Base-by-base conservation (phyloP, 2,888 invertebrate species). In the Trisateles emortualis region DNA sequence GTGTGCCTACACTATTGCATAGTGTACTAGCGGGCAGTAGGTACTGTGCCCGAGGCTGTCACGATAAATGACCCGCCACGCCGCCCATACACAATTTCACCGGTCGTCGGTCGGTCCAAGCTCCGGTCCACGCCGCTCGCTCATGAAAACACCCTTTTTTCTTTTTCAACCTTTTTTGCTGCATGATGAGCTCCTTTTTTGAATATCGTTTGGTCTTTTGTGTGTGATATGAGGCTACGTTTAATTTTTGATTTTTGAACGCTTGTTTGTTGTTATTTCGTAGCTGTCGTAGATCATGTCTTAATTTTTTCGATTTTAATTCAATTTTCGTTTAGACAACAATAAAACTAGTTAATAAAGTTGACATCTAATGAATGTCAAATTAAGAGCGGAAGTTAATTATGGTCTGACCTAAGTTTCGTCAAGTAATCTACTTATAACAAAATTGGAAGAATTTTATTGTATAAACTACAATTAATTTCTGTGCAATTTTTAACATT, bases 71-170 rank as follows among this genome's bases (percentile, higher is more conserved):
- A 84, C 80, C 86, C 69, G 81, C 74, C 73, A 72, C 69, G 74
- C 83, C 83, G 86, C 84, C 87, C 87, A 85, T 87, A 84, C 82
- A 88, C 89, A 84, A 87, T 87, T 85, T 84, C 85, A 86, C 86
- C 70, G 83, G 81, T 76, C 81, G 26, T 32, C 30, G 22, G 22
- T 29, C 48, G 56, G 74, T 77, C n/a, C n/a, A n/a, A n/a, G n/a
- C n/a, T n/a, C n/a, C 72, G 73, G 79, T 83, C 81, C 9, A 8
- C 32, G 19, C 4, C n/a, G 30, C 33, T 6, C 13, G 73, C 80
- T 82, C 81, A 84, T 85, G 83, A 86, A 86, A 84, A 81, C 76
- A 76, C 74, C 69, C 74, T 81, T 79, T 79, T 79, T 81, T 53
- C 48, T 54, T 63, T 16, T 60, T 14, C 32, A 52, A 55, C 48